Evolutionary conservation across 2,888 invertebrate species (phyloP).

Genomic region (Nipponacmea schrenckii): DNA sequence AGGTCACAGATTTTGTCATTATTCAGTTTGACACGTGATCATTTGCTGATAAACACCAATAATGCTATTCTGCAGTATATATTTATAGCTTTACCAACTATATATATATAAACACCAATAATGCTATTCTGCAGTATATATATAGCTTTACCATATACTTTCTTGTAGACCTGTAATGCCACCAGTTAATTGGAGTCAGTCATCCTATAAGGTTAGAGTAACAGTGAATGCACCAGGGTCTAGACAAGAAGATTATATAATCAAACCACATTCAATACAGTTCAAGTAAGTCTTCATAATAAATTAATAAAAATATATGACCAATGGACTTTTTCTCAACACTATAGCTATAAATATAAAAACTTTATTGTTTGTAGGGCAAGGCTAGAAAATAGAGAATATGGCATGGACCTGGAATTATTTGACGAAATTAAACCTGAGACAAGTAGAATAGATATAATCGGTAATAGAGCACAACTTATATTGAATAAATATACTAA

Average conservation of each 20-base stretch:
- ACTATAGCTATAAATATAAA: not conserved
- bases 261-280: constrained; percentile 16
- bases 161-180: not conserved
- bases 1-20: too few species aligned
- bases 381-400: constrained; percentile 36
- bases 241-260: constrained; percentile 26
- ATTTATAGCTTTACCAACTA: too few species aligned
- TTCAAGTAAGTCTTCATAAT: constrained; percentile 24
- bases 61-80: too few species aligned
- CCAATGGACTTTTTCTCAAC: too few species aligned
- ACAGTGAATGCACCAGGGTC: constrained; percentile 46
- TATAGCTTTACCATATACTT: not conserved
- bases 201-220: constrained; percentile 45
- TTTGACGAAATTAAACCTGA: constrained; percentile 44
- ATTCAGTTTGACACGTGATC: not conserved
- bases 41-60: not conserved
- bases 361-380: constrained; percentile 34
- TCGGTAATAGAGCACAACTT: constrained; percentile 40
- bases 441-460: constrained; percentile 39
- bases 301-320: not conserved
- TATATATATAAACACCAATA: too few species aligned
- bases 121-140: too few species aligned
- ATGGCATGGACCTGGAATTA: constrained; percentile 44
- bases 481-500: constrained; percentile 48
- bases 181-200: constrained; percentile 55